Evolutionary conservation across 2,797 vertebrate genomes (phyloP), one percentile per base, ranked within the genome.

Genomic region (Macropus fuliginosus): DNA sequence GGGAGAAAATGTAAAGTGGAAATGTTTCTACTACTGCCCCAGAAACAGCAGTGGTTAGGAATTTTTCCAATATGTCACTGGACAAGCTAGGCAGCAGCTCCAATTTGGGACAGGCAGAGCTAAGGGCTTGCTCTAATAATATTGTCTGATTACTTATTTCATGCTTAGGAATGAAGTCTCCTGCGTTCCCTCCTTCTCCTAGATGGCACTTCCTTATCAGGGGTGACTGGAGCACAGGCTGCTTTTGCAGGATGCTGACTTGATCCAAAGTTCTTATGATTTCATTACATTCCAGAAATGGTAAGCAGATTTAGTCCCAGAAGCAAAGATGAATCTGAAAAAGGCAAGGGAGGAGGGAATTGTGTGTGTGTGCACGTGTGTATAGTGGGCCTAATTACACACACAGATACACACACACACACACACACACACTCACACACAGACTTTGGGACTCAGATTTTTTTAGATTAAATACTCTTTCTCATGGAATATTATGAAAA

Each of bases 381-480:
- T 2, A 18, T 4, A 1, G 55, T 56, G 56, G 46, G n/a, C 18
- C 31, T 66, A 40, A 0, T 56, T n/a, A 56, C 56, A 57, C 56
- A 57, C 56, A 57, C 5, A 57, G 8, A 56, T 8, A 54, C 8
- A 54, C 54, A 55, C 54, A 55, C 54, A 29, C 81, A 28, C 16
- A 40, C n/a, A 40, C 3, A 4, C 9, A 5, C 4, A 10, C 3
- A 4, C 9, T 4, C 4, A 10, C 3, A 4, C 9, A 5, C 4
- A 10, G 91, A 0, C 18, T 27, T 11, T 0, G 90, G n/a, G 56
- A 34, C 28, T 24, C 0, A 4, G 31, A 52, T 62, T 50, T 50
- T 95, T 55, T 90, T 50, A 93, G 92, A 93, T 91, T n/a, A 93
- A 93, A 81, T 91, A 55, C 29, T 89, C 93, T 34, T 93, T 34